Percentiles rank a stretch among this genome's conserved stretches.
Evolutionary conservation across 2,888 invertebrate species (phyloP).

Genomic region (Lycaena phlaeas): DNA sequence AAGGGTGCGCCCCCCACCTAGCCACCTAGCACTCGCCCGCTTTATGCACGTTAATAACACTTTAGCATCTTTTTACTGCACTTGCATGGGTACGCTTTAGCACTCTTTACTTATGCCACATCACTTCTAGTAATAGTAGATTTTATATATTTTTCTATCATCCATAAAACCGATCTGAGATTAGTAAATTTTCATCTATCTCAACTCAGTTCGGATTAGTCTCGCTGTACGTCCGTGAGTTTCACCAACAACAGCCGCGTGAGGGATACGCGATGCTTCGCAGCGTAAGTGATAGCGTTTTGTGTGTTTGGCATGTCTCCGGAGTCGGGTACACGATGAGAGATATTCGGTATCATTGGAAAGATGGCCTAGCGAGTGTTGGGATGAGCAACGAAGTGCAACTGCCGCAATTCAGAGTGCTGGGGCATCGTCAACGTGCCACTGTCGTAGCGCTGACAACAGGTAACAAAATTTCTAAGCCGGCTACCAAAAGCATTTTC

Average conservation of each 20-base stretch:
- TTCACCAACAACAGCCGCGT: conserved; percentile 36
- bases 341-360: conserved; percentile 98
- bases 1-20: conserved; percentile 4
- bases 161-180: conserved; percentile 37
- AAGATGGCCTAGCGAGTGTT: conserved; percentile 92
- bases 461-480: conserved; percentile 78
- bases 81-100: conserved; percentile 9
- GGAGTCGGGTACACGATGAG: conserved; percentile 98
- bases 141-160: conserved; percentile 58
- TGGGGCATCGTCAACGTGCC: conserved; percentile 95
- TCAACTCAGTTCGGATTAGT: conserved; percentile 35
- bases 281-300: conserved; percentile 74
- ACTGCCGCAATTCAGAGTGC: conserved; percentile 96
- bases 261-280: conserved; percentile 49
- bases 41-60: conserved; percentile 5
- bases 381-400: conserved; percentile 96
- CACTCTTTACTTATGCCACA: conserved; percentile 21
- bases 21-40: conserved; percentile 4
- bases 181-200: conserved; percentile 14
- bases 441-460: conserved; percentile 95
- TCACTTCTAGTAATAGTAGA: conserved; percentile 36
- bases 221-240: conserved; percentile 36
- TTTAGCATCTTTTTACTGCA: conserved; percentile 2
- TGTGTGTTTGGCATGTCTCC: conserved; percentile 74
- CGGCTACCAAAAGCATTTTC: conserved; percentile 53